Evolutionary conservation across 2,797 vertebrate species (phyloP).

Genomic region (Notamacropus eugenii): DNA sequence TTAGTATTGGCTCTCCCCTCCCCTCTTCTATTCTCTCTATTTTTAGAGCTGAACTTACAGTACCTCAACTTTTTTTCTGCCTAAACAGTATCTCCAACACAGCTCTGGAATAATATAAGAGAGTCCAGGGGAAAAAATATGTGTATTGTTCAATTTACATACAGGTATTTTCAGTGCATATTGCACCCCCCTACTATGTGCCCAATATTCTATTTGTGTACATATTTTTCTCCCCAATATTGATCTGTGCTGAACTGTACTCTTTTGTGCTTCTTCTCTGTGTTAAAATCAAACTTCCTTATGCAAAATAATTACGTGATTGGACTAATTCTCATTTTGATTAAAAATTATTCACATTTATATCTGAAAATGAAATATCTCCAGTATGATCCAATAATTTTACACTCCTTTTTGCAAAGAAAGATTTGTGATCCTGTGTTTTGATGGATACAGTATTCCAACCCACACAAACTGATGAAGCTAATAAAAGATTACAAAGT

Average conservation of each 20-base stretch:
- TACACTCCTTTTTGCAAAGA: not conserved
- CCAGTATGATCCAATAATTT: not conserved
- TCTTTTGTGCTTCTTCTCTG: not conserved
- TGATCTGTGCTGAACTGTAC: too few species aligned
- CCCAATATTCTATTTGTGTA: not conserved
- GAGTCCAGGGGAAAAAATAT: not conserved
- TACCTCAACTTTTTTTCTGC: not conserved
- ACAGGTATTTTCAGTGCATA: not conserved
- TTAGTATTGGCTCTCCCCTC: not conserved
- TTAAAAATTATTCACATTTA: not conserved
- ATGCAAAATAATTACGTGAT: not conserved
- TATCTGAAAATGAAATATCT: not conserved
- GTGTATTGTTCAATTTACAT: not conserved
- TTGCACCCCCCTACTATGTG: not conserved
- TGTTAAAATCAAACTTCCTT: not conserved
- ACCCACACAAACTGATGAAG: not conserved
- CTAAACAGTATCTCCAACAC: not conserved
- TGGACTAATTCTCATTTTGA: not conserved
- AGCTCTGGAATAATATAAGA: not conserved
- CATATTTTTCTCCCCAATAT: too few species aligned
- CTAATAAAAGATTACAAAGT: not conserved
- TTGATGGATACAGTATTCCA: not conserved
- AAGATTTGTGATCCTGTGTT: not conserved
- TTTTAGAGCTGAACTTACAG: not conserved
- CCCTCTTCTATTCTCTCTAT: not conserved